Percentiles rank a stretch among this genome's conserved stretches.
These are phyloP conservation scores for Tupiocoris notatus DNA, from an alignment of 2,888 invertebrate genomes.

Conservation along the genomic window DNA sequence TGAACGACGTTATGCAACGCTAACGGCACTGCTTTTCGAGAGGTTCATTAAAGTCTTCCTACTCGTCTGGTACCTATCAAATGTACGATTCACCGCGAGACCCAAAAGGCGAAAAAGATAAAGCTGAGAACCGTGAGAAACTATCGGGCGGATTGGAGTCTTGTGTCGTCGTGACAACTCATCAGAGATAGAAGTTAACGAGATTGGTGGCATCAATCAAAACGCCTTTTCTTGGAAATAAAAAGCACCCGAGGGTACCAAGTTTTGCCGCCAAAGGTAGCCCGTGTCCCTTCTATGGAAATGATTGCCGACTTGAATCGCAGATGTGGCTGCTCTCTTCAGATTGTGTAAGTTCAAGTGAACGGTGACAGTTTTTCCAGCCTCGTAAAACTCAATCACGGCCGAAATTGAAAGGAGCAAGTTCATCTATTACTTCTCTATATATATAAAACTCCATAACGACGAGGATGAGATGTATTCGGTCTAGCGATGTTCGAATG, in stretches of 20 bases:
- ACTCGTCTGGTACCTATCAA: no score
- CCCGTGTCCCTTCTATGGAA: conserved; percentile 27
- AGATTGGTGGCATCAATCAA: background rate
- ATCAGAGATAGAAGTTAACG: background rate
- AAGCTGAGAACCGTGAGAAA: background rate
- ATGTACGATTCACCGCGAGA: background rate
- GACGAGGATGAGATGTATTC: no score
- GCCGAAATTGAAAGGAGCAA: no score
- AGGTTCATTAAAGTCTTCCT: background rate
- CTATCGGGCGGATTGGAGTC: background rate
- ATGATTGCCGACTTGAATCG: conserved; percentile 25
- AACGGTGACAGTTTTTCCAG: no score
- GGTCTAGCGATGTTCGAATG: no score
- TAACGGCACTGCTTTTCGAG: background rate
- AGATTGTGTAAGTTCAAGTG: no score
- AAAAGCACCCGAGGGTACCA: background rate
- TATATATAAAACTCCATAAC: no score
- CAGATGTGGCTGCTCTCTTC: no score
- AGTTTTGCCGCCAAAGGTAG: background rate
- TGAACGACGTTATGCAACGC: no score
- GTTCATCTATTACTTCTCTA: no score
- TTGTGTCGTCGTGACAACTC: background rate
- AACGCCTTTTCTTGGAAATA: background rate
- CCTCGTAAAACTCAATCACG: no score
- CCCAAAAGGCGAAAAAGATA: background rate